These are phyloP conservation scores for Cacatua alba DNA, from an alignment of 2,113 vertebrate genomes.

Conservation along the genomic window DNA sequence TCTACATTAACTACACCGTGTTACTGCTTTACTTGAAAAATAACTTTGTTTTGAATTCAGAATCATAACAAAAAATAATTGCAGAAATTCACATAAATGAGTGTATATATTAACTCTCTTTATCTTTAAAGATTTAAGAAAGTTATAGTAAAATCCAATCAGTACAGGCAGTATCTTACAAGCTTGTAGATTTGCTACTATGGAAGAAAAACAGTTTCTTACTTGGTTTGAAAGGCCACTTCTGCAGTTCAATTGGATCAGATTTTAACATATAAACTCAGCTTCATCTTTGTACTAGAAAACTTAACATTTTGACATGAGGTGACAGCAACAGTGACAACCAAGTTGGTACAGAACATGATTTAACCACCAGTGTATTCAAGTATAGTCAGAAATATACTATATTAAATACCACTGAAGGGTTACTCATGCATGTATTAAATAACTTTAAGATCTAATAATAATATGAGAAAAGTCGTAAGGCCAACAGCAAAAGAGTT, in stretches of 20 bases:
- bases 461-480: neutral
- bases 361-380: neutral
- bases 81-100: neutral
- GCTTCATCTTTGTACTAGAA: neutral
- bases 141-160: neutral
- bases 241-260: neutral
- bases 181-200: neutral
- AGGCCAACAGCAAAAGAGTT: neutral
- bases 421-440: neutral
- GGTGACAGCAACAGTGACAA: neutral
- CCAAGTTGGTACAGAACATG: neutral
- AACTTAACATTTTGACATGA: neutral
- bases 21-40: neutral
- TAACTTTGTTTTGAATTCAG: neutral
- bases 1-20: neutral
- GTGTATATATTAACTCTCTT: neutral
- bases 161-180: neutral
- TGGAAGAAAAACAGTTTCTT: neutral
- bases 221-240: neutral
- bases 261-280: neutral
- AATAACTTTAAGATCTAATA: neutral
- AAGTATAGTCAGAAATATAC: neutral
- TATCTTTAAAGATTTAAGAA: neutral
- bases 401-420: neutral
- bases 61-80: neutral